These are phyloP conservation scores for Opisthocomus hoazin DNA, from an alignment of 2,113 vertebrate species.

Conservation along the genomic window DNA sequence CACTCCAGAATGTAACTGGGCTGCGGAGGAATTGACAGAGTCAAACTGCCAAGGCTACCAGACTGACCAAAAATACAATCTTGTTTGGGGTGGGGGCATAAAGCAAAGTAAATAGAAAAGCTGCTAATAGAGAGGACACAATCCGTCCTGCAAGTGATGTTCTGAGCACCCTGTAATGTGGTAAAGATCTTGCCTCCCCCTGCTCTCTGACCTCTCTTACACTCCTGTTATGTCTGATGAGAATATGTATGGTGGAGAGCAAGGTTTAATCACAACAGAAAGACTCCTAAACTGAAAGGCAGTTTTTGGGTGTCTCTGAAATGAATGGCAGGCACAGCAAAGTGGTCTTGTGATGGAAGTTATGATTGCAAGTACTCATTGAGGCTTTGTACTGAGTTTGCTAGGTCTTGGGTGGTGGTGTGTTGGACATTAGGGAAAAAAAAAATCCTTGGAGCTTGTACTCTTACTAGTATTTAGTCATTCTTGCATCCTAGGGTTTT, in stretches of 20 bases:
- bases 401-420: background rate
- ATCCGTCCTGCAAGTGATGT: background rate
- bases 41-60: background rate
- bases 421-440: background rate
- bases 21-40: background rate
- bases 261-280: background rate
- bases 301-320: background rate
- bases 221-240: background rate
- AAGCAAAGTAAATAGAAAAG: background rate
- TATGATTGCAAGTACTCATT: background rate
- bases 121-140: background rate
- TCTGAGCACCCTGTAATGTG: background rate
- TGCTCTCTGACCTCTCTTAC: background rate
- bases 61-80: background rate
- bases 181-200: background rate
- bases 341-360: background rate
- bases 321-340: background rate
- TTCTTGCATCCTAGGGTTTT: background rate
- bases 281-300: background rate
- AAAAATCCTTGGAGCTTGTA: background rate
- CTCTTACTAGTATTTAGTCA: background rate
- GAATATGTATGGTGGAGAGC: background rate
- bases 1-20: background rate
- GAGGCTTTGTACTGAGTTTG: background rate
- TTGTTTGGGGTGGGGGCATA: background rate